Percentiles rank a stretch among this genome's conserved stretches.
These are phyloP conservation scores for Caenorhabditis tropicalis DNA, from an alignment of 1,140 invertebrate species.

Conservation along the genomic window DNA sequence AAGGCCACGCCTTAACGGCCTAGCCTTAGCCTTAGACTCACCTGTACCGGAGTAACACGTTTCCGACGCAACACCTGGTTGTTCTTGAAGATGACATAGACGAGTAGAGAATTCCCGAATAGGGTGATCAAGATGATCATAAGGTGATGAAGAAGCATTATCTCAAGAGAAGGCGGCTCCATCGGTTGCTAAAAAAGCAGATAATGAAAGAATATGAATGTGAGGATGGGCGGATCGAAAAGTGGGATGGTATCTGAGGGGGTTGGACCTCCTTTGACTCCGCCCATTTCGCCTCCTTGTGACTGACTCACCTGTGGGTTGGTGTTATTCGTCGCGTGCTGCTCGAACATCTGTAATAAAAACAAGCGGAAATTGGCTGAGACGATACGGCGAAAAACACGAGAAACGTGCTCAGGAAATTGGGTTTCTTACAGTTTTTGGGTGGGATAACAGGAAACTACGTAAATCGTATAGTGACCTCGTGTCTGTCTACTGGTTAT, in stretches of 20 bases:
- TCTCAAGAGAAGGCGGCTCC: slow-evolving; percentile 48
- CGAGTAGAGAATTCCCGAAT: slow-evolving; percentile 56
- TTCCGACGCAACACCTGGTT: slow-evolving; percentile 52
- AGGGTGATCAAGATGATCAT: slow-evolving; percentile 57
- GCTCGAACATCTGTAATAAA: background rate
- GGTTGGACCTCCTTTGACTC: background rate
- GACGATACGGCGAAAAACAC: background rate
- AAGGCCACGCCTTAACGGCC: no score
- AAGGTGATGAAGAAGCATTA: slow-evolving; percentile 56
- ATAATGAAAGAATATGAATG: no score
- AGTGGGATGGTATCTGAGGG: no score
- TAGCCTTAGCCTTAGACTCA: background rate
- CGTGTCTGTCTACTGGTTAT: no score
- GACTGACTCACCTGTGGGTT: background rate
- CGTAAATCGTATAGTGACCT: no score
- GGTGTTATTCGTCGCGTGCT: background rate
- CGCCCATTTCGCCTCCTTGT: background rate
- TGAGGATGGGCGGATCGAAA: no score
- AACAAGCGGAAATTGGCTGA: background rate
- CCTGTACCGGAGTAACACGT: slow-evolving; percentile 56
- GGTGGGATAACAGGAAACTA: no score
- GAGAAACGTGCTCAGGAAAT: background rate
- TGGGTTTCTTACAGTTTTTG: no score
- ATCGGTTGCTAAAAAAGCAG: background rate
- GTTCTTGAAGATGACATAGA: slow-evolving; percentile 56